Base-by-base conservation (phyloP, 2,113 vertebrate genomes). In the Accipiter cooperii region DNA sequence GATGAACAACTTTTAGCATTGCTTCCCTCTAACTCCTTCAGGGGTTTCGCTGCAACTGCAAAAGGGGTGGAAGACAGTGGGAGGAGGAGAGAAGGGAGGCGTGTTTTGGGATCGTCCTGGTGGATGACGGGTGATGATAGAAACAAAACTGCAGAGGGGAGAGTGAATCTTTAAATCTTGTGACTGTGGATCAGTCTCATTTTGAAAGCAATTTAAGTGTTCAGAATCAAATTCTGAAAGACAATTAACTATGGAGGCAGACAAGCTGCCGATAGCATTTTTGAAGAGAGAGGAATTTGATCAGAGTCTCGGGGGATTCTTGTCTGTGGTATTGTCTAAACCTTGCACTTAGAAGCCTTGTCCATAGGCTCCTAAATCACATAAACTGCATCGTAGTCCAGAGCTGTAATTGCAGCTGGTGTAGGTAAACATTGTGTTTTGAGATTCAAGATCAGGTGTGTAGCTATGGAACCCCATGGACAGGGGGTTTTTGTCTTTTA, bases 81-180 rank as follows among this genome's bases (percentile, higher is more conserved):
- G 65, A 51, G 71, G 77, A 38, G 54, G 36, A 38, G 70, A 10
- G 52, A 10, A 17, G 55, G 0, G 26, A 58, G 24, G 19, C 0
- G 3, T 8, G 49, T 6, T 33, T 64, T 4, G 89, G 38, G 44
- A 20, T 28, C 3, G 2, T 20, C 74, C 47, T 61, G 2, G 26
- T 3, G 31, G 51, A 6, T 1, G 1, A 7, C 8, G 33, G 3
- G 26, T 1, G 1, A 12, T 13, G 1, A 12, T 13, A 17, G 61
- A 33, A 78, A 42, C 34, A 19, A 9, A 75, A 15, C 44, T 18
- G 15, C 3, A 0, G 61, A 54, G 44, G 25, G 29, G 33, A 75
- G 57, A 12, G 19, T 1, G 55, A 63, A 13, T 74, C 36, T 33
- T 40, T 44, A 44, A 38, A 38, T 14, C 34, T 12, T 17, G 34